Evolutionary conservation across 2,888 invertebrate genomes (phyloP), one percentile per base, ranked within the genome.

Genomic region (Operophtera brumata): DNA sequence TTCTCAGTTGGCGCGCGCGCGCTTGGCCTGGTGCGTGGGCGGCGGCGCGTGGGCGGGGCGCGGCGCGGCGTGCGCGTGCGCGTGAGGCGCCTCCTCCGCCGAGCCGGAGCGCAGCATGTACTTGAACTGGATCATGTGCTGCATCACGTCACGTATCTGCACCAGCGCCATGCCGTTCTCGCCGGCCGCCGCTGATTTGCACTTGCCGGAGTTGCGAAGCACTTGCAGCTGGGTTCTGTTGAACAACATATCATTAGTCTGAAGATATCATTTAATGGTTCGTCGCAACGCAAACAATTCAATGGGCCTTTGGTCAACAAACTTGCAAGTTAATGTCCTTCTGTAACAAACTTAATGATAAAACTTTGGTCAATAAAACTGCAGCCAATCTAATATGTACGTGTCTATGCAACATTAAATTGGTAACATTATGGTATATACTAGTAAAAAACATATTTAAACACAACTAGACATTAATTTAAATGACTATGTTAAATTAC

Each of bases 121-220:
- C 78, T 95, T 95, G 85, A 96, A 90, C 84, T 96, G 96, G 28
- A 95, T 94, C 96, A 96, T 96, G 83, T 93, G 96, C 76, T 94
- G 93, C 88, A 96, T 94, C 61, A 96, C 94, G 87, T 95, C 95
- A 60, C 94, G 93, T 66, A 96, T 95, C 87, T 95, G 95, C 51
- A 96, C 95, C 67, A 96, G 86, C 36, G 96, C 95, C 79, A 95
- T 87, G 46, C 93, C 93, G 75, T 96, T 96, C 76, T 91, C 93
- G 64, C 93, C 88, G 20, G 93, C 87, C 56, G 93, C 93, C 36
- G 92, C 90, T 0, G 86, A 84, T 66, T 92, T 91, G 80, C 94
- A 94, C 76, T 95, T 95, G 71, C 95, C 95, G 35, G 93, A 93
- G 75, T 94, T 94, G 75, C 94, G 92, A 34, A 96, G 90, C 52